A percentile compares a stretch with the other conserved stretches of the same genome.
These are phyloP conservation scores for Oxygymnocypris stewartii DNA, from an alignment of 2,113 vertebrate genomes.

Conservation along the genomic window DNA sequence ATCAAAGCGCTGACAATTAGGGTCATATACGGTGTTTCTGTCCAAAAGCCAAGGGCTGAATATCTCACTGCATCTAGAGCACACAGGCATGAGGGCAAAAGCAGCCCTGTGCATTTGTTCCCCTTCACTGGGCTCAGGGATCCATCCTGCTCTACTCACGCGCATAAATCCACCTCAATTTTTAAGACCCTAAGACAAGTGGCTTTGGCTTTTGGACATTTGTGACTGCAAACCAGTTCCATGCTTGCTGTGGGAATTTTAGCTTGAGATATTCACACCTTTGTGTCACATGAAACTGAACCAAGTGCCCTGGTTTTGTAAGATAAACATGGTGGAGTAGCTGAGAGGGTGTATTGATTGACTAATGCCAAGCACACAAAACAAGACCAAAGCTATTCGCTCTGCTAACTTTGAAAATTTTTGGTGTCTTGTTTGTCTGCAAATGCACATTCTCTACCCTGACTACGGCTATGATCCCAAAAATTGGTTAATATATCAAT, in stretches of 20 bases:
- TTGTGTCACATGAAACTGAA: constrained; percentile 49
- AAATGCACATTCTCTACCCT: neutral
- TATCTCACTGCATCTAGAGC: constrained; percentile 9
- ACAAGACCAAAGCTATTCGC: neutral
- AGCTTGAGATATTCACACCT: constrained; percentile 42
- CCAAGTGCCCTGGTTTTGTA: constrained; percentile 51
- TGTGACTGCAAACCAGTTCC: constrained; percentile 41
- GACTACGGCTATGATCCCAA: neutral
- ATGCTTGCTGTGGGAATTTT: constrained; percentile 43
- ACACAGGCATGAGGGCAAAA: constrained; percentile 36
- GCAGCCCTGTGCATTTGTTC: constrained; percentile 57
- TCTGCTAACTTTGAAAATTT: too few relatives aligned
- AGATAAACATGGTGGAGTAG: constrained; percentile 68
- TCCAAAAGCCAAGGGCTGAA: constrained; percentile 25
- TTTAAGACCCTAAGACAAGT: constrained; percentile 56
- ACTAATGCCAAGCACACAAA: constrained; percentile 27
- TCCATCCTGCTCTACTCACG: constrained; percentile 55
- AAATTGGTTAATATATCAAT: neutral
- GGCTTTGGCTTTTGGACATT: constrained; percentile 54
- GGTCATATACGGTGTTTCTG: neutral
- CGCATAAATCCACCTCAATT: constrained; percentile 53
- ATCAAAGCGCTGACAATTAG: neutral
- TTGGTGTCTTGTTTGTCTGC: neutral
- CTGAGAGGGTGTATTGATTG: constrained; percentile 67
- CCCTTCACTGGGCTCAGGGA: constrained; percentile 52